Conservation (phyloP, 2,888 invertebrate genomes). For the Sycophila texana region DNA sequence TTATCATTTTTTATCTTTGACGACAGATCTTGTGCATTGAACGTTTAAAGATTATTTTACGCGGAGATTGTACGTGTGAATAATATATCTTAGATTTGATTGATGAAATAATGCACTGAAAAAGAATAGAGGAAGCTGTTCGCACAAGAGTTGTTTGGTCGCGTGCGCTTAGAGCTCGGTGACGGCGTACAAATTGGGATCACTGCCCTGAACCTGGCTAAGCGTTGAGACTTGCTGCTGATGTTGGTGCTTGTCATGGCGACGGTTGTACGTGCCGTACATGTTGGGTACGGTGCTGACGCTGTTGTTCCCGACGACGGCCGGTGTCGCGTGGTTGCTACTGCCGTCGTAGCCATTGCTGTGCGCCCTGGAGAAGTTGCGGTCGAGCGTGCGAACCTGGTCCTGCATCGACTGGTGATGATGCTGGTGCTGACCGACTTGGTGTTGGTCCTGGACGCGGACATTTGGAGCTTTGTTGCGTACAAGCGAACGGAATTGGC, state of each 20-base stretch:
- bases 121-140: background rate
- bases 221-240: slow-evolving; percentile 67
- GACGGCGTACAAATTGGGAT: slow-evolving; percentile 83
- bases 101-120: background rate
- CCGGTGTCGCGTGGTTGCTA: slow-evolving; percentile 52
- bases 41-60: slow-evolving; percentile 25
- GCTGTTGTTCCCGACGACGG: slow-evolving; percentile 65
- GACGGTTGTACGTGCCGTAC: slow-evolving; percentile 74
- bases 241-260: slow-evolving; percentile 68
- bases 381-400: slow-evolving; percentile 72
- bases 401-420: slow-evolving; percentile 64
- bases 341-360: slow-evolving; percentile 44
- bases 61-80: background rate
- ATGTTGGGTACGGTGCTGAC: slow-evolving; percentile 72
- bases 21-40: background rate
- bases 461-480: slow-evolving; percentile 71
- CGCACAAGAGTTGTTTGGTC: background rate
- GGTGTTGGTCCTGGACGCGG: slow-evolving; percentile 70
- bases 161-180: slow-evolving; percentile 80
- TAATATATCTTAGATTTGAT: background rate
- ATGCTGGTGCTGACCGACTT: slow-evolving; percentile 53
- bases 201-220: slow-evolving; percentile 74
- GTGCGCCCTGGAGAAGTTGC: slow-evolving; percentile 71
- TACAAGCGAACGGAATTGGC: slow-evolving; percentile 77
- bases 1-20: slow-evolving; percentile 5